phyloP scores from a whole-genome alignment of 1,140 invertebrate species.

The Nilaparvata lugens region DNA sequence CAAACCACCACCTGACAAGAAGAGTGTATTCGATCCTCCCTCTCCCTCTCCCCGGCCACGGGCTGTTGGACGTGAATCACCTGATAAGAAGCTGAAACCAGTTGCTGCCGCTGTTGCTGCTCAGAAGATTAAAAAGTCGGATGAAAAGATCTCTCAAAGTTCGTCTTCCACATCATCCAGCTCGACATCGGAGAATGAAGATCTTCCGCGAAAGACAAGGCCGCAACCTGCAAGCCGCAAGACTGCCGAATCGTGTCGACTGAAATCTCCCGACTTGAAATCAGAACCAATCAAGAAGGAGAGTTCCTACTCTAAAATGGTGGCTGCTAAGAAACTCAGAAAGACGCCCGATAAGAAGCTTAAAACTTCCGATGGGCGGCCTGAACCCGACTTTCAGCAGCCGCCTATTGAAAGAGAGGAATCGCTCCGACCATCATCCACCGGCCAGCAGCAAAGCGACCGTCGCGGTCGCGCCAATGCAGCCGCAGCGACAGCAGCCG shows the following conservation, averaged over 20 bases:
- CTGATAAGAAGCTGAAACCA: constrained; percentile 20
- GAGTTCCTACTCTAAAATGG: constrained; percentile 33
- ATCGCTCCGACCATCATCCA: constrained; percentile 43
- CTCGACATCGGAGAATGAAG: constrained; percentile 26
- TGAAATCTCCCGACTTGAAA: constrained; percentile 19
- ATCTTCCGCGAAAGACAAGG: constrained; percentile 9
- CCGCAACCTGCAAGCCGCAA: constrained; percentile 20
- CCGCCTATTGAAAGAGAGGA: constrained; percentile 63
- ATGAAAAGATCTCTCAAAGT: constrained; percentile 48
- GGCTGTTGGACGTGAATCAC: constrained; percentile 11
- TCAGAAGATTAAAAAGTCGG: constrained; percentile 19
- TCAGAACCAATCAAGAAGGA: constrained; percentile 3
- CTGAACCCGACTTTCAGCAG: constrained; percentile 61
- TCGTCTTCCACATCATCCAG: constrained; percentile 29
- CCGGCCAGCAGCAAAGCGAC: constrained; percentile 24
- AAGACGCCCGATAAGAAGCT: constrained; percentile 72
- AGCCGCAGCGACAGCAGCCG: constrained; percentile 35
- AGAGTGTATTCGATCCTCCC: constrained; percentile 20
- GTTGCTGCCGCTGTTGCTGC: constrained; percentile 1
- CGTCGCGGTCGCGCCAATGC: constrained; percentile 24
- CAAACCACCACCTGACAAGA: constrained; percentile 28
- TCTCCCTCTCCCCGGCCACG: constrained; percentile 11
- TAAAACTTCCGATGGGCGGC: constrained; percentile 74
- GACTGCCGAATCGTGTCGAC: constrained; percentile 34
- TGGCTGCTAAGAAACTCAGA: constrained; percentile 45